A percentile compares a stretch with the other conserved stretches of the same genome.
phyloP scores from a whole-genome alignment of 2,888 invertebrate species.

The Troides oblongomaculatus region DNA sequence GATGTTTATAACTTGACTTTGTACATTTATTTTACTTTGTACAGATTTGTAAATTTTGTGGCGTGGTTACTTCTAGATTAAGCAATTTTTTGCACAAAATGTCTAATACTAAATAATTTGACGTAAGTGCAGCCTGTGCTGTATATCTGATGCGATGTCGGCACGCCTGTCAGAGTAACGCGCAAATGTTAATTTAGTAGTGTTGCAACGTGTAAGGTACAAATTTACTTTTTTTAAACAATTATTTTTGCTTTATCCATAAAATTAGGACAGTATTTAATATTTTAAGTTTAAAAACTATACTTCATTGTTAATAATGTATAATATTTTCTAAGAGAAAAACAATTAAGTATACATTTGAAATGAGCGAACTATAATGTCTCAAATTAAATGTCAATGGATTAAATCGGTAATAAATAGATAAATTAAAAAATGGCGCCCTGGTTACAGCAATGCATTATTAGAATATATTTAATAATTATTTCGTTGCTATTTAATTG shows the following conservation, averaged over 20 bases:
- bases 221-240: conserved; percentile 20
- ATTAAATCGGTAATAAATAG: too few relatives aligned
- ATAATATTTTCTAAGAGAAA: conserved; percentile 14
- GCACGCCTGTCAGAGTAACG: conserved; percentile 9
- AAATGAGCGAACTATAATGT: conserved; percentile 8
- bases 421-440: conserved; percentile 1
- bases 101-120: conserved; percentile 37
- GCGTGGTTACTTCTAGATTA: conserved; percentile 62
- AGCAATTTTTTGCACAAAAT: conserved; percentile 58
- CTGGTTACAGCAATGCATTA: conserved; percentile 25
- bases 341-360: conserved; percentile 9
- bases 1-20: conserved; percentile 45
- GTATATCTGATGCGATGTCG: background rate
- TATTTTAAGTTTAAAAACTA: conserved; percentile 16
- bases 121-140: conserved; percentile 19
- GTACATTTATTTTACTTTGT: conserved; percentile 57
- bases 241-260: conserved; percentile 5
- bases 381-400: too few relatives aligned
- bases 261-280: conserved; percentile 16
- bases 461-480: conserved; percentile 19
- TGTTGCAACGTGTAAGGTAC: conserved; percentile 19
- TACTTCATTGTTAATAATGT: conserved; percentile 20
- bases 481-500: conserved; percentile 36
- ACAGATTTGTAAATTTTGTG: conserved; percentile 61
- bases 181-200: conserved; percentile 14